phyloP scores from a whole-genome alignment of 1,140 invertebrate genomes.

The Aphelenchoides avenae region DNA sequence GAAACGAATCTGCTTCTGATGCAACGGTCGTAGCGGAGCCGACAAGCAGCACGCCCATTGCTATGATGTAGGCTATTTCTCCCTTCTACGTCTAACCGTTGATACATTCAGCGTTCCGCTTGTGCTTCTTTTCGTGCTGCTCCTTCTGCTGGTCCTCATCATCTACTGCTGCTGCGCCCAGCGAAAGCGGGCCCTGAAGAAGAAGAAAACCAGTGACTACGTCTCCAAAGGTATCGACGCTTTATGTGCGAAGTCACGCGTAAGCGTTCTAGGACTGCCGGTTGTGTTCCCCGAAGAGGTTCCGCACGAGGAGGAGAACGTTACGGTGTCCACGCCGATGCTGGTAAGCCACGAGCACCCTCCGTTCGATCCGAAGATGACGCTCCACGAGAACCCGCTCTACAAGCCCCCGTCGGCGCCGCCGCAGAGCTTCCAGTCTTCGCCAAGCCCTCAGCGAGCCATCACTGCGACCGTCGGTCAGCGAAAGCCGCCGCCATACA shows the following conservation, averaged over 20 bases:
- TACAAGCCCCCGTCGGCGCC: slow-evolving; percentile 39
- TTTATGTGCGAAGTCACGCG: no score
- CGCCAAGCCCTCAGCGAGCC: slow-evolving; percentile 13
- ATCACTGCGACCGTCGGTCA: slow-evolving; percentile 25
- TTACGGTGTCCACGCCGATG: slow-evolving; percentile 49
- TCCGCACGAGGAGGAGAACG: slow-evolving; percentile 34
- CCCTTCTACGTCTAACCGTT: no score
- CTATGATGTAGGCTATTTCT: no score
- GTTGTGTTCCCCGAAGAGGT: slow-evolving; percentile 55
- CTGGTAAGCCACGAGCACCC: slow-evolving; percentile 47
- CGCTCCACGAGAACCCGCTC: slow-evolving; percentile 50
- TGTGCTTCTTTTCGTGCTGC: slow-evolving; percentile 19
- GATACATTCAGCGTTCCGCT: no score
- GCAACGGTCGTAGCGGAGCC: no score
- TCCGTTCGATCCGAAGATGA: slow-evolving; percentile 45
- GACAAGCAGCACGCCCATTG: no score
- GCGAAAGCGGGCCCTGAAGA: slow-evolving; percentile 16
- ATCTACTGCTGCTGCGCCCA: slow-evolving; percentile 27
- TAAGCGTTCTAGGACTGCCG: slow-evolving; percentile 38
- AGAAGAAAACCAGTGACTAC: slow-evolving; percentile 39
- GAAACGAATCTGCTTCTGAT: no score
- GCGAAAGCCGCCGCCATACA: slow-evolving; percentile 32
- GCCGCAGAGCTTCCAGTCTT: slow-evolving; percentile 1
- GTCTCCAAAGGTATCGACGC: slow-evolving; percentile 42
- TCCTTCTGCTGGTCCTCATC: slow-evolving; percentile 20